These are phyloP conservation scores for Picus viridis DNA, from an alignment of 2,797 vertebrate species.

Conservation along the genomic window DNA sequence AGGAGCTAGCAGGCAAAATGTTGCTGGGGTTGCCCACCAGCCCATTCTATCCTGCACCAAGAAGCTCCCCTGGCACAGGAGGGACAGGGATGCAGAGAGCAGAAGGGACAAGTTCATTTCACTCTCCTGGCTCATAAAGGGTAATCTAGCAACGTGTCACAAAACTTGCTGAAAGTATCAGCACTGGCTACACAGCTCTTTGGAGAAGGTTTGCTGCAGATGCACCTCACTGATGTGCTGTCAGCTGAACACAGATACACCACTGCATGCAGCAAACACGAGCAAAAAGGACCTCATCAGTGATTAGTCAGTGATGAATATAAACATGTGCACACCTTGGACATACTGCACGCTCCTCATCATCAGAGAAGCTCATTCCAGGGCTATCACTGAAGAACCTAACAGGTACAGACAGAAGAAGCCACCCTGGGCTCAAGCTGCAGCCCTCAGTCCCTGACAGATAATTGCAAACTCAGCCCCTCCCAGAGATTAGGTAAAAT, in stretches of 20 bases:
- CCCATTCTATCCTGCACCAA: fast-evolving
- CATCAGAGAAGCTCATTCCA: not conserved
- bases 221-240: fast-evolving
- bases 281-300: not conserved
- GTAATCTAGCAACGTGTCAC: fast-evolving
- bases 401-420: not conserved
- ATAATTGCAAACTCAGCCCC: not conserved
- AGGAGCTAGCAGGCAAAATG: not conserved
- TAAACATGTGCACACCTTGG: not conserved
- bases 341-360: not conserved
- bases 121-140: not conserved
- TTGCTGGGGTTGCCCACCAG: not conserved
- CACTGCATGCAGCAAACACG: not conserved
- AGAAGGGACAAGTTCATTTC: fast-evolving
- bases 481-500: not conserved
- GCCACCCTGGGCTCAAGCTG: not conserved
- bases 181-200: fast-evolving
- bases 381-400: not conserved
- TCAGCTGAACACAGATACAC: not conserved
- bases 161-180: not conserved
- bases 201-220: not conserved
- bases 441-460: not conserved
- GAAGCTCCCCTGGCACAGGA: fast-evolving
- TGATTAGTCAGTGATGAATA: not conserved
- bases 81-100: not conserved